Base-by-base conservation (phyloP, 2,113 vertebrate genomes). In the Pholis gunnellus region DNA sequence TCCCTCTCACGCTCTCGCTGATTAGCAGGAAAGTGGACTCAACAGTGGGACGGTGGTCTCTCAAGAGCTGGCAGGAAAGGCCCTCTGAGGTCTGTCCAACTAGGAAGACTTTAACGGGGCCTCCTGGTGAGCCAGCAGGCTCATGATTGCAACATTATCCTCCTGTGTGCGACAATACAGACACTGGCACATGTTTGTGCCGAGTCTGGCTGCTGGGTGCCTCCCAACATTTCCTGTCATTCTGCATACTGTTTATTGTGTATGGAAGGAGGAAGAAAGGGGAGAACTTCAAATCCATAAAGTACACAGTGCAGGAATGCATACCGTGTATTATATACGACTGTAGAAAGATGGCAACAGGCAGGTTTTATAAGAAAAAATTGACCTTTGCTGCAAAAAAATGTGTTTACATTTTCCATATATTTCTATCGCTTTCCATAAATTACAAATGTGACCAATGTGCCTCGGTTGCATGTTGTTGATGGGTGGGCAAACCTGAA, bases 1-100 rank as follows among this genome's bases (percentile, higher is more conserved):
- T 71, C 70, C 13, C 27, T 81, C 29, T 27, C 76, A 65, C 34
- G 5, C 59, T 34, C 11, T 34, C 11, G 2, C 83, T 84, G 83
- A 88, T 86, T 87, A 84, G 76, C 75, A 88, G 76, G 76, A 87
- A 74, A 78, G 77, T 44, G 78, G 59, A 76, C 74, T 83, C 56
- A 80, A 82, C 67, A 34, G 40, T 65, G 38, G 60, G 79, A 76
- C 5, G 44, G 5, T 46, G 60, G 72, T 75, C 80, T 79, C 38
- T 82, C 0, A 38, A 67, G 69, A 69, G 59, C 29, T 31, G 68
- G 65, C 75, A 83, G 79, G 63, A 78, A 84, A 59, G 72, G 27
- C 46, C 82, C 72, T 83, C 68, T 79, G 60, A 56, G 72, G 77
- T 72, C 66, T 69, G 76, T 81, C 65, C 81, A 78, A 78, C 77